Evolutionary conservation across 2,797 vertebrate genomes (phyloP).

Genomic region (Sebastiscus tertius): DNA sequence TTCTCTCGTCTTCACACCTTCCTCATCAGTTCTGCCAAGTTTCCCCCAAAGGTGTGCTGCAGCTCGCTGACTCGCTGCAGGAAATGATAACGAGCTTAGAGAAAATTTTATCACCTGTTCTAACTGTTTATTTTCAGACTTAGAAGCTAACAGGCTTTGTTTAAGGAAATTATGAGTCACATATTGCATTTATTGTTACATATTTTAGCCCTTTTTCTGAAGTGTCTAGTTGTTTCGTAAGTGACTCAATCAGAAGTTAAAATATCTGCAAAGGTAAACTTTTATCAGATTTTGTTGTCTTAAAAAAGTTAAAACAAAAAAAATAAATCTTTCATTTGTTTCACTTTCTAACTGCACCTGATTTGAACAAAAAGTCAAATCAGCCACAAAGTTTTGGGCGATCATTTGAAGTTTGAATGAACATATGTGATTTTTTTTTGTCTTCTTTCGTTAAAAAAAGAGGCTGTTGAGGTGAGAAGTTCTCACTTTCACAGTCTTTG

Average conservation of each 20-base stretch:
- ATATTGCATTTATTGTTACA: neutral
- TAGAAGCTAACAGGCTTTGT: neutral
- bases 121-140: constrained; percentile 53
- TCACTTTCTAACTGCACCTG: neutral
- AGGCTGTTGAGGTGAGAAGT: constrained; percentile 9
- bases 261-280: neutral
- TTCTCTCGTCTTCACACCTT: constrained; percentile 61
- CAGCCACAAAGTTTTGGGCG: neutral
- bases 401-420: neutral
- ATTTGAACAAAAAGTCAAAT: neutral
- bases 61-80: constrained; percentile 49
- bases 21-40: constrained; percentile 62
- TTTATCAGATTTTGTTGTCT: neutral
- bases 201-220: neutral
- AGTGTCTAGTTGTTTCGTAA: neutral
- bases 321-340: neutral
- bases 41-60: constrained; percentile 60
- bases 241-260: neutral
- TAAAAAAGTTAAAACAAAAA: neutral
- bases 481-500: constrained; percentile 25
- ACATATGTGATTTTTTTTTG: neutral
- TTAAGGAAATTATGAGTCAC: neutral
- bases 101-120: constrained; percentile 38
- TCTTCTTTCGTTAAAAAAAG: neutral
- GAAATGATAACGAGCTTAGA: constrained; percentile 52